These are phyloP conservation scores for Lanius collurio DNA, from an alignment of 2,113 vertebrate species.

Conservation along the genomic window DNA sequence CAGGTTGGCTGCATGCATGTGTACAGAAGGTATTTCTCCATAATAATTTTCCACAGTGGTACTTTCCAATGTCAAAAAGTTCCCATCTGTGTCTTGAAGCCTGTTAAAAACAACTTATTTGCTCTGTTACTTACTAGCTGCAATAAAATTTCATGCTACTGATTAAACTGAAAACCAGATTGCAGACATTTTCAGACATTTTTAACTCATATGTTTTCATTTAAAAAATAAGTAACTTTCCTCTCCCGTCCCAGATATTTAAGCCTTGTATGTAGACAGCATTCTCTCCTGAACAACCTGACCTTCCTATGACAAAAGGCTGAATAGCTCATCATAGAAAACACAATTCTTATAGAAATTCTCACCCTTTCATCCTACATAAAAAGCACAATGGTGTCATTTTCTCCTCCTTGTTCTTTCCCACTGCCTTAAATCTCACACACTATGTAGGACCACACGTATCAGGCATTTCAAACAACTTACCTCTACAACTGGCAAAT, in stretches of 20 bases:
- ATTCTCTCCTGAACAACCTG: neutral
- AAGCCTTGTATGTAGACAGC: neutral
- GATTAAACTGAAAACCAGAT: neutral
- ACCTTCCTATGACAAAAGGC: neutral
- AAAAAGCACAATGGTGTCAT: neutral
- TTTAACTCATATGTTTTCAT: neutral
- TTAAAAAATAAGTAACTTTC: neutral
- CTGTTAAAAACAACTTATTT: neutral
- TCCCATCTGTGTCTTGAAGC: neutral
- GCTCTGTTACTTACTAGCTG: neutral
- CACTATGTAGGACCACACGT: rapidly evolving
- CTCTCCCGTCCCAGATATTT: neutral
- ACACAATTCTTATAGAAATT: neutral
- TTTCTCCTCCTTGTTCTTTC: neutral
- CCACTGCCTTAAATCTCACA: neutral
- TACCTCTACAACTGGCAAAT: neutral
- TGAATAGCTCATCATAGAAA: neutral
- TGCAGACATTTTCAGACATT: neutral
- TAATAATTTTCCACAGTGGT: neutral
- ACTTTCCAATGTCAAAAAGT: neutral
- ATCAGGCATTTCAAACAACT: neutral
- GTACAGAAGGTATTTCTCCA: neutral
- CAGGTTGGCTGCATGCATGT: neutral
- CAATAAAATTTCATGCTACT: neutral
- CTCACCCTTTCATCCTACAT: neutral